Conservation (phyloP, 1,140 invertebrate species). For the Daktulosphaira vitifoliae region DNA sequence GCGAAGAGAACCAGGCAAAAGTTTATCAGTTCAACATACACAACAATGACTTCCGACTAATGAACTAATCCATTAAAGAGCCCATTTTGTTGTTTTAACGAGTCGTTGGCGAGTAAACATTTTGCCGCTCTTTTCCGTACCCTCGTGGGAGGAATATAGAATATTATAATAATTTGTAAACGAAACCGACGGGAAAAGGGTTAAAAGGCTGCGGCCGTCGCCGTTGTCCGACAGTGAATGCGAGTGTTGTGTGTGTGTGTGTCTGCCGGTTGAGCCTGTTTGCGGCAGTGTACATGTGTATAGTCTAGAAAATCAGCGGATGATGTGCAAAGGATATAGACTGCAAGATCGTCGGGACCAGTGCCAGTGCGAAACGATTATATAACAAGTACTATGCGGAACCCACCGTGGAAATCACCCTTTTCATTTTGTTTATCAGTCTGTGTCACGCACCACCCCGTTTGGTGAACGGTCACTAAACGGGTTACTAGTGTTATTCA, state of each 20-base stretch:
- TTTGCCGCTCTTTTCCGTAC: slow-evolving; percentile 9
- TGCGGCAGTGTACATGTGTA: background rate
- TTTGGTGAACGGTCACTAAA: slow-evolving; percentile 29
- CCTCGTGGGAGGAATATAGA: slow-evolving; percentile 2
- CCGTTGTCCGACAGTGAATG: background rate
- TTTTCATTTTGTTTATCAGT: slow-evolving; percentile 31
- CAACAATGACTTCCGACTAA: slow-evolving; percentile 31
- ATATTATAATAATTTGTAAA: slow-evolving; percentile 15
- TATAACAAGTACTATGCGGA: too few species aligned
- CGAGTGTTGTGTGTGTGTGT: background rate
- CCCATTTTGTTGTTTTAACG: slow-evolving; percentile 33
- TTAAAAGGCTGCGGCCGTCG: background rate
- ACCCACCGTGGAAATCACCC: background rate
- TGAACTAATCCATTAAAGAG: slow-evolving; percentile 33
- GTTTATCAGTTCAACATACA: slow-evolving; percentile 32
- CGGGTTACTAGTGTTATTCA: background rate
- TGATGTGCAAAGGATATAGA: background rate
- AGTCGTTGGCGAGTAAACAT: slow-evolving; percentile 24
- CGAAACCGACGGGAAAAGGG: slow-evolving; percentile 18
- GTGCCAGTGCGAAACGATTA: background rate
- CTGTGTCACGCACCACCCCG: slow-evolving; percentile 22
- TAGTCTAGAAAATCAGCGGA: background rate
- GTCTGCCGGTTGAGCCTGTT: too few species aligned
- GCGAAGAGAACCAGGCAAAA: background rate
- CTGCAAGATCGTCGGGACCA: background rate